A percentile compares a stretch with the other conserved stretches of the same genome.
These are phyloP conservation scores for Pangasius djambal DNA, from an alignment of 2,797 vertebrate genomes.

Conservation along the genomic window DNA sequence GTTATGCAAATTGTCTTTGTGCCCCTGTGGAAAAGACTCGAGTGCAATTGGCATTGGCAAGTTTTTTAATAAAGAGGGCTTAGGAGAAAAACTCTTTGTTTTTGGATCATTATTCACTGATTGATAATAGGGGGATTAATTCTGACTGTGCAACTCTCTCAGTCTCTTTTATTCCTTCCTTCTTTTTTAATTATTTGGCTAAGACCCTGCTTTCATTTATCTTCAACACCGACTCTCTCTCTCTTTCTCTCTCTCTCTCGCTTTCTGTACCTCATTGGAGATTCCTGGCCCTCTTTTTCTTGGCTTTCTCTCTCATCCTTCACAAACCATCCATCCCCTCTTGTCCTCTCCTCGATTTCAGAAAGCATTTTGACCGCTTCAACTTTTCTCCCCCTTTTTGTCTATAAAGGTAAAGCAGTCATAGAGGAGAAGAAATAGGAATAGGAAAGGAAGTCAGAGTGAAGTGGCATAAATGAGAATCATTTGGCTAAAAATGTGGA, in stretches of 20 bases:
- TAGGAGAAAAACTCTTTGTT: slow-evolving; percentile 48
- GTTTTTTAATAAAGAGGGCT: slow-evolving; percentile 55
- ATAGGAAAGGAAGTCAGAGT: slow-evolving; percentile 38
- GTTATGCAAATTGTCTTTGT: slow-evolving; percentile 44
- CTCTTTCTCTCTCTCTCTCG: slow-evolving; percentile 45
- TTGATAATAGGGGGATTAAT: slow-evolving; percentile 48
- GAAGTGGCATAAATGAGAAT: slow-evolving; percentile 50
- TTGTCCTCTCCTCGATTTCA: slow-evolving; percentile 14
- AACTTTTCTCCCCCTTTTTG: neutral
- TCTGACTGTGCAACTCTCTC: slow-evolving; percentile 48
- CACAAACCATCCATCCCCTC: slow-evolving; percentile 43
- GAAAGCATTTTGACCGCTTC: neutral
- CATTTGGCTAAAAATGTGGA: slow-evolving; percentile 52
- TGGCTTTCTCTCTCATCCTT: slow-evolving; percentile 39
- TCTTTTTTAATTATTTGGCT: slow-evolving; percentile 54
- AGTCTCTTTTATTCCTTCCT: slow-evolving; percentile 44
- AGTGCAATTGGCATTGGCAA: slow-evolving; percentile 50
- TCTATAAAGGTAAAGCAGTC: neutral
- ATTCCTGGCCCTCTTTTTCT: slow-evolving; percentile 41
- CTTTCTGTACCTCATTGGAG: slow-evolving; percentile 61
- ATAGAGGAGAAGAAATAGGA: slow-evolving; percentile 44
- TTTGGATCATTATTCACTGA: slow-evolving; percentile 50
- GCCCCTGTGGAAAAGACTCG: slow-evolving; percentile 35
- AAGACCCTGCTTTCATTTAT: slow-evolving; percentile 48
- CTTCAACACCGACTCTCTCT: slow-evolving; percentile 36